Evolutionary conservation across 1,140 invertebrate genomes (phyloP), one percentile per base, ranked within the genome.

Genomic region (Drosophila navojoa): DNA sequence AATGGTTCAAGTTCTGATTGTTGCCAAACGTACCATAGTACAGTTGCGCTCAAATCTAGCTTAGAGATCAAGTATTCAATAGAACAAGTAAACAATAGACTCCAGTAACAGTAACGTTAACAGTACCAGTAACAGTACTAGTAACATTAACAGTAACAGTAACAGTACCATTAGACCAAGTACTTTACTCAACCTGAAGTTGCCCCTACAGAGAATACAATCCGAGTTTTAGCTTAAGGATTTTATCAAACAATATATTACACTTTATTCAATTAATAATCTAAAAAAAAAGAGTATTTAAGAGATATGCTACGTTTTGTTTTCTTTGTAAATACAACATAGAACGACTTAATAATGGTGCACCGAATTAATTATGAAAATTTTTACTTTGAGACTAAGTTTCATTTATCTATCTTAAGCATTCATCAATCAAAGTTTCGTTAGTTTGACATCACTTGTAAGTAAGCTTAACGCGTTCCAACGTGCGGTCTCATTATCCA

Each of bases 251-350:
- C 60, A 54, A 60, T 35, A 52, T 25, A 40, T 25, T 71, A 59
- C 52, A 54, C 42, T 16, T 57, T 52, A 53, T 32, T 64, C 50
- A 42, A 68, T 42, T 72, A 42, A 60, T 38, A 38, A 38, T 59
- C 27, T 35, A 19, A 53, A 53, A 67, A 22, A 16, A 59, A 59
- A 71, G 10, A 27, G 71, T 77, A 77, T 71, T 71, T 76, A 50
- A 61, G 45, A 61, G 68, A 60, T 60, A 63, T 71, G 81, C 81
- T 85, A 86, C 72, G 57, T 76, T 82, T 76, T n/a, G n/a, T 76
- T 86, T 73, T 73, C 79, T 77, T 73, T 86, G 82, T 86, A 86
- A 87, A 86, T 82, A 67, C 44, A 35, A 85, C 72, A 86, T 87
- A 86, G 82, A 86, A 81, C 69, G 82, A 87, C 76, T 76, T 87